phyloP scores from a whole-genome alignment of 2,113 vertebrate genomes.

The Oryzias curvinotus region DNA sequence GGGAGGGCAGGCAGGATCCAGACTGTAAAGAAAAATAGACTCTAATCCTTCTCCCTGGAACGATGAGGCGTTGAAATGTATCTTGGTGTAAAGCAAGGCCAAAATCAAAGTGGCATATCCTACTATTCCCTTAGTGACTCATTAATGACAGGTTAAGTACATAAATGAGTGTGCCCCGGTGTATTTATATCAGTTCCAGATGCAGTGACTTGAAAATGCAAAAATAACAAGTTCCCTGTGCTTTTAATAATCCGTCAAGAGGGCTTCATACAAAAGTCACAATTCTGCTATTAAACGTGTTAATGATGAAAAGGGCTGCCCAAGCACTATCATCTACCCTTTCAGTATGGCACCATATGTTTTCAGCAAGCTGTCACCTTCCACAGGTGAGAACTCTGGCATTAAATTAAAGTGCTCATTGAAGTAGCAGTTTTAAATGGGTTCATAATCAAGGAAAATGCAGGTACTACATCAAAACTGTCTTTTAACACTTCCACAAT shows the following conservation, averaged over 20 bases:
- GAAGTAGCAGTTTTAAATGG: slow-evolving; percentile 23
- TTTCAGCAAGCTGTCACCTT: slow-evolving; percentile 55
- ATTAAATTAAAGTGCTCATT: slow-evolving; percentile 43
- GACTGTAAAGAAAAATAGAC: slow-evolving; percentile 53
- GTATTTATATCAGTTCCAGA: slow-evolving; percentile 53
- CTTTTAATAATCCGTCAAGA: slow-evolving; percentile 32
- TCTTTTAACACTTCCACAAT: neutral
- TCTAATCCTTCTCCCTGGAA: slow-evolving; percentile 59
- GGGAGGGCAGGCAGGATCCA: slow-evolving; percentile 50
- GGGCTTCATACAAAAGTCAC: slow-evolving; percentile 46
- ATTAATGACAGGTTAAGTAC: slow-evolving; percentile 80
- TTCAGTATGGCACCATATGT: slow-evolving; percentile 68
- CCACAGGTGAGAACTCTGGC: slow-evolving; percentile 51
- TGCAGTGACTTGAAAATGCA: slow-evolving; percentile 42
- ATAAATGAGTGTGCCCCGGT: slow-evolving; percentile 63
- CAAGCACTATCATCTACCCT: slow-evolving; percentile 38
- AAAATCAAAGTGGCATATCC: slow-evolving; percentile 63
- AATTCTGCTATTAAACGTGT: slow-evolving; percentile 40
- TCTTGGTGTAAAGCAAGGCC: slow-evolving; percentile 52
- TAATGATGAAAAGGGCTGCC: slow-evolving; percentile 42
- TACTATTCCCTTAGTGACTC: slow-evolving; percentile 73
- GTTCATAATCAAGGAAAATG: slow-evolving; percentile 36
- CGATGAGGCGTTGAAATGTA: slow-evolving; percentile 45
- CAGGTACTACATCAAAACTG: slow-evolving; percentile 7
- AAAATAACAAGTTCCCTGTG: slow-evolving; percentile 52